Base-by-base conservation (phyloP, 2,888 invertebrate genomes). In the Caenorhabditis auriculariae region DNA sequence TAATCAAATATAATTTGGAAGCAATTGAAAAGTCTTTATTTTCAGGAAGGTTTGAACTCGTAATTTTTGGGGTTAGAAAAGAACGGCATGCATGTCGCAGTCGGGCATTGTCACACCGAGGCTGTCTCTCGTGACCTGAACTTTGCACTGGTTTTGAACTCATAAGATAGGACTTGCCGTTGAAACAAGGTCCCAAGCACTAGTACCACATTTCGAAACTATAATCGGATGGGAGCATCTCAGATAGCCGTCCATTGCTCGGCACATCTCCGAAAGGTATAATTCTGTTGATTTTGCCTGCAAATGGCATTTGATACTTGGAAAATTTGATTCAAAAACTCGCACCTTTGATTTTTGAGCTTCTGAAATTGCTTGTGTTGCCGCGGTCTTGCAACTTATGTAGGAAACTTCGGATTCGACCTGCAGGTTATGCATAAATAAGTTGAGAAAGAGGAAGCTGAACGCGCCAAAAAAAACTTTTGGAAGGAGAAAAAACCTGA, bases 191-290 rank as follows among this genome's bases (percentile, higher is more conserved):
- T 64, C 53, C 80, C 80, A 80, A 9, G 80, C 80, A 29, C 74
- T 74, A 1, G 54, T 41, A 0, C 80, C 80, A 54, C 80, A 80
- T 28, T 72, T 72, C 15, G 55, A 59, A 24, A 70, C 41, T 52
- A 80, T 80, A 9, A 80, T 66, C 3, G 79, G 79, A 35, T 76
- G 76, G 21, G 79, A 80, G 56, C 80, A 80, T 32, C 73, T 48
- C 17, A 80, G 61, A 56, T 81, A 80, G n/a, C 77, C 72, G 42
- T 77, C 73, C 80, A 80, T 80, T 2, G 78, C 70, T 23, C 55
- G 44, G 54, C 80, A 80, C 67, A 80, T 72, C 21, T 64, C 58
- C 5, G 66, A 56, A 26, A 80, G 64, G 61, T 80, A 72, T 7
- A 62, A 55, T 35, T 70, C 72, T 3, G 68, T 68, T 7, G 70